These are phyloP conservation scores for Tortrix viridana DNA, from an alignment of 2,888 invertebrate species.

Conservation along the genomic window DNA sequence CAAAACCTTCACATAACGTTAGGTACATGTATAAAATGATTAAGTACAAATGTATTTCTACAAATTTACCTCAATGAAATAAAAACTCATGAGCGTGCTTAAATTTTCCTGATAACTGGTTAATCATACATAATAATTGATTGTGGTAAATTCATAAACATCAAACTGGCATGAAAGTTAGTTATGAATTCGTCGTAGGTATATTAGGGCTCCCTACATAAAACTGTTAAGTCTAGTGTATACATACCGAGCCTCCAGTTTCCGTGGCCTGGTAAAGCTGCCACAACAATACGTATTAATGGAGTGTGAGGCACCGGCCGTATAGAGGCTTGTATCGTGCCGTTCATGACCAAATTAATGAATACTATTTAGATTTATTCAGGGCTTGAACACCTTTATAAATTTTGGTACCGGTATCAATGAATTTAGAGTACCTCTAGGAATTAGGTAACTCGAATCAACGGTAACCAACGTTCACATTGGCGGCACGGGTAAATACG, in stretches of 20 bases:
- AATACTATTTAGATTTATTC: no score
- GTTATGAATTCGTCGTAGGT: background rate
- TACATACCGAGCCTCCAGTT: conserved; percentile 77
- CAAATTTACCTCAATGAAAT: conserved; percentile 21
- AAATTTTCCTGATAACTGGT: background rate
- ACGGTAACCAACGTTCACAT: no score
- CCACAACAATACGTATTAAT: conserved; percentile 80
- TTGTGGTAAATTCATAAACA: conserved; percentile 5
- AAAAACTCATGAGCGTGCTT: no score
- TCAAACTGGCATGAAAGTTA: conserved; percentile 8
- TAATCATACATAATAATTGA: background rate
- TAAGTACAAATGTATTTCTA: conserved; percentile 3
- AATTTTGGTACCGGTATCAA: no score
- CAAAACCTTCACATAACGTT: conserved; percentile 6
- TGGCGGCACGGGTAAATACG: no score
- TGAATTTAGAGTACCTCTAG: no score
- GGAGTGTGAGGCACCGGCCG: conserved; percentile 61
- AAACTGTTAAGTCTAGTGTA: conserved; percentile 34
- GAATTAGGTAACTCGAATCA: no score
- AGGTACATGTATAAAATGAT: conserved; percentile 1
- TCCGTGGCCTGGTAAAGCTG: conserved; percentile 84
- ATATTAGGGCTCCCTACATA: background rate
- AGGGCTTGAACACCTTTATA: no score
- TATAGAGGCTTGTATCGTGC: conserved; percentile 41
- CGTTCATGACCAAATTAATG: conserved; percentile 36